These are phyloP conservation scores for Phasia obesa DNA, from an alignment of 2,888 invertebrate species.

Conservation along the genomic window DNA sequence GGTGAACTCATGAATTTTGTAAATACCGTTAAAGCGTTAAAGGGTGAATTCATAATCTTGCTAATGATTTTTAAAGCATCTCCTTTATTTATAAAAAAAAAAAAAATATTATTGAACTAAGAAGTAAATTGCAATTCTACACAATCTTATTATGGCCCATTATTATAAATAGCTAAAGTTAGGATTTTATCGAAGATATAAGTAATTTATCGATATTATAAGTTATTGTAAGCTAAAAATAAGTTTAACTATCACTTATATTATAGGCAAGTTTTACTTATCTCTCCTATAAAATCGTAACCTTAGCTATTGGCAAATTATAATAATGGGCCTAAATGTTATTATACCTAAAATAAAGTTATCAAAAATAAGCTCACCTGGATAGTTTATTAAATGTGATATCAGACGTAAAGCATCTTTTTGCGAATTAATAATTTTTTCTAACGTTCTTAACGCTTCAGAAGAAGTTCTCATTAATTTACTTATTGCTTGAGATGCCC, in stretches of 20 bases:
- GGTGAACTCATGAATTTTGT: conserved; percentile 83
- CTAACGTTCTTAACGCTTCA: conserved; percentile 79
- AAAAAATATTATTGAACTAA: not conserved
- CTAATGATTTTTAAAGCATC: conserved; percentile 82
- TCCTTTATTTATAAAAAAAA: conserved; percentile 71
- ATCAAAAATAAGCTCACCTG: conserved; percentile 74
- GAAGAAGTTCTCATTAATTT: conserved; percentile 80
- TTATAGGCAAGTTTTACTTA: too few species aligned
- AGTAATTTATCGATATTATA: too few species aligned
- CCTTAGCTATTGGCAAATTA: too few species aligned
- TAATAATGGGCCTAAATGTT: too few species aligned
- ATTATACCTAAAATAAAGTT: not conserved
- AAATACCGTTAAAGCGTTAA: conserved; percentile 82
- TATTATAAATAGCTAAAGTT: too few species aligned
- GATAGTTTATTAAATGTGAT: conserved; percentile 81
- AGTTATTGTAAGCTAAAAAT: too few species aligned
- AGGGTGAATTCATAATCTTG: conserved; percentile 83
- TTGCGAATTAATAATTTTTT: conserved; percentile 81
- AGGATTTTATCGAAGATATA: too few species aligned
- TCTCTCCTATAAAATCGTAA: too few species aligned
- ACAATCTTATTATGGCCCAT: too few species aligned
- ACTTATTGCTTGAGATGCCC: conserved; percentile 81
- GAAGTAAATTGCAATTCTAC: not conserved
- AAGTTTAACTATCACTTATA: too few species aligned
- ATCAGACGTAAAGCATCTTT: conserved; percentile 81